These are phyloP conservation scores for Nyctalus aviator DNA, from an alignment of 2,797 vertebrate genomes.

Conservation along the genomic window DNA sequence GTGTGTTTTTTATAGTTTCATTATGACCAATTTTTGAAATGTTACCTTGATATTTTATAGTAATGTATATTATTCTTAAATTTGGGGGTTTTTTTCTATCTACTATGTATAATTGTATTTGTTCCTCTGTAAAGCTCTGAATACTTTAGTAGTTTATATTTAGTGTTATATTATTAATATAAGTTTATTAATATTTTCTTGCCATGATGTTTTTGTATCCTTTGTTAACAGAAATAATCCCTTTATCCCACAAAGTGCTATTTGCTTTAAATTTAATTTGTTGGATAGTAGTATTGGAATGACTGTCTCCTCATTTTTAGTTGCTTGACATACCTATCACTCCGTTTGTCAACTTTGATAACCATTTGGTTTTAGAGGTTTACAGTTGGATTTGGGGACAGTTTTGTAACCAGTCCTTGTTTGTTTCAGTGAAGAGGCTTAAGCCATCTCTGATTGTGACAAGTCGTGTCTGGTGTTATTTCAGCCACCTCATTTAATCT, in stretches of 20 bases:
- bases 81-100: background rate
- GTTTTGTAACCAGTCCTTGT: background rate
- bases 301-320: background rate
- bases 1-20: background rate
- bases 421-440: slow-evolving; percentile 17
- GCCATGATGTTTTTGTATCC: background rate
- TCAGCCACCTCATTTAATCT: background rate
- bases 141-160: background rate
- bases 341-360: slow-evolving; percentile 28
- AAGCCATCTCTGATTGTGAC: background rate
- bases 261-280: slow-evolving; percentile 12
- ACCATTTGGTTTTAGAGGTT: background rate
- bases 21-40: slow-evolving; percentile 50
- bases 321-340: background rate
- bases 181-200: slow-evolving; percentile 13
- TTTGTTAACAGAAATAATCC: slow-evolving; percentile 45
- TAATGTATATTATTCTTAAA: background rate
- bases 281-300: background rate
- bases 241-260: background rate
- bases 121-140: background rate
- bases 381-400: background rate
- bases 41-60: slow-evolving; percentile 7
- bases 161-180: background rate
- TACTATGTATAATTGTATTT: background rate
- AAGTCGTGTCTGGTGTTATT: background rate